Evolutionary conservation across 2,113 vertebrate species (phyloP).

Genomic region (Tenrec ecaudatus): DNA sequence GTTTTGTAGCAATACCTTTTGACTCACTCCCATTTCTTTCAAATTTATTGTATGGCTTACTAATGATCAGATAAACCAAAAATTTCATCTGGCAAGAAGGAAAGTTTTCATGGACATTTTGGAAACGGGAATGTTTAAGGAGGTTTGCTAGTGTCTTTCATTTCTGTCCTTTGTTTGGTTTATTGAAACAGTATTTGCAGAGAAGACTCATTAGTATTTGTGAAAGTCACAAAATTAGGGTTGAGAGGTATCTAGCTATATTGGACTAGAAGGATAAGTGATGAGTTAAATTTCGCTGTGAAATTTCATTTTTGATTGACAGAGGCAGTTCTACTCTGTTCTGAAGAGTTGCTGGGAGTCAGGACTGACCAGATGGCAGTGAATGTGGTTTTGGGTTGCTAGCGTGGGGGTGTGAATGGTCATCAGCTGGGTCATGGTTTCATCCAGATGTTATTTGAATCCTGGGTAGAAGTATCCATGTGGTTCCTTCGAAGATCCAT

Average conservation of each 20-base stretch:
- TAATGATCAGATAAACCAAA: neutral
- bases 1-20: too few species aligned
- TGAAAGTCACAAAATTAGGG: neutral
- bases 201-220: neutral
- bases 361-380: too few species aligned
- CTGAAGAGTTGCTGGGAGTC: too few species aligned
- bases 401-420: neutral
- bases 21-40: neutral
- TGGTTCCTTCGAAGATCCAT: neutral
- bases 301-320: neutral
- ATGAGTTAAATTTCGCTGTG: neutral
- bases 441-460: slow-evolving; percentile 32
- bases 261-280: neutral
- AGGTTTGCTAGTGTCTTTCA: neutral
- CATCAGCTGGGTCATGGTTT: neutral
- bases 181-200: neutral
- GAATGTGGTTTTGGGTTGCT: too few species aligned
- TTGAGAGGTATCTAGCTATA: too few species aligned
- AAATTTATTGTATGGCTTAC: slow-evolving; percentile 32
- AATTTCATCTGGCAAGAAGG: slow-evolving; percentile 28
- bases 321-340: too few species aligned
- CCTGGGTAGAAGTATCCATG: neutral
- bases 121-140: neutral
- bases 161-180: neutral
- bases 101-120: slow-evolving; percentile 34